Evolutionary conservation across 2,888 invertebrate genomes (phyloP), one percentile per base, ranked within the genome.

Genomic region (Hermaeophaga mercurialis): DNA sequence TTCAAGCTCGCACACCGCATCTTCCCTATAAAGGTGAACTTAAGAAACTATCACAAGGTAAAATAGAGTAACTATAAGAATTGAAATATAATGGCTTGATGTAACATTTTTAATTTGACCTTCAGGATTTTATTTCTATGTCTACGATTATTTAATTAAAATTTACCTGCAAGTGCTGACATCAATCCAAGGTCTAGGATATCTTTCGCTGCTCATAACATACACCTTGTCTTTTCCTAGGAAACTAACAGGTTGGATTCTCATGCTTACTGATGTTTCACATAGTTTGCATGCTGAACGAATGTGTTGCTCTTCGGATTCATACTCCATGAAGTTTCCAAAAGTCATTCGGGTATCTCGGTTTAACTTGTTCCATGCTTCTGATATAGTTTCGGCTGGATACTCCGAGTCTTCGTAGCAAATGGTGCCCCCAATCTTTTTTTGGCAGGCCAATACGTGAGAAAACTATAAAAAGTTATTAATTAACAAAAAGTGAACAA

Each of bases 81-180:
- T n/a, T n/a, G n/a, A n/a, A n/a, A n/a, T n/a, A n/a, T n/a, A n/a
- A n/a, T n/a, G n/a, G n/a, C n/a, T n/a, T n/a, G n/a, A n/a, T n/a
- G n/a, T n/a, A n/a, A n/a, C n/a, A n/a, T n/a, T n/a, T n/a, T n/a
- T n/a, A n/a, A n/a, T n/a, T n/a, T n/a, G n/a, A n/a, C n/a, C n/a
- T n/a, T n/a, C n/a, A n/a, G n/a, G n/a, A n/a, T n/a, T n/a, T n/a
- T n/a, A n/a, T n/a, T n/a, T n/a, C n/a, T n/a, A n/a, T n/a, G n/a
- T n/a, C n/a, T n/a, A n/a, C n/a, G n/a, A n/a, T n/a, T n/a, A n/a
- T n/a, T n/a, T n/a, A n/a, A n/a, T n/a, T n/a, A n/a, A n/a, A n/a
- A 47, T 15, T 47, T 49, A 49, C 48, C n/a, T 49, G 48, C 48
- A 49, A 17, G n/a, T 12, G 24, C 28, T 5, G 11, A 49, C 8